Evolutionary conservation across 2,797 vertebrate genomes (phyloP), one percentile per base, ranked within the genome.

Genomic region (Coregonus ussuriensis): DNA sequence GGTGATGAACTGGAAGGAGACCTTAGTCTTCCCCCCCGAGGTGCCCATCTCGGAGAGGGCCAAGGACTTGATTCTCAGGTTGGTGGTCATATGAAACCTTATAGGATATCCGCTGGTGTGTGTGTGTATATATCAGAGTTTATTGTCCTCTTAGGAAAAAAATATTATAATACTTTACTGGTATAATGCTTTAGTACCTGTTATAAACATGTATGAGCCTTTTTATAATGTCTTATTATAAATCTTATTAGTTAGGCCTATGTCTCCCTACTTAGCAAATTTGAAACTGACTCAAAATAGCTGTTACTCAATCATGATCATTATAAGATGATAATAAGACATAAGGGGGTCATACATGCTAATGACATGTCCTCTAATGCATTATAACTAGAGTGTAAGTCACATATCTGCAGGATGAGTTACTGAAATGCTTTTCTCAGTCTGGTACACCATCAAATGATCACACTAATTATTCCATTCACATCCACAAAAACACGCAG

Each of bases 1-100:
- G 91, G 98, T 99, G 79, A 99, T 99, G 98, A 99, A 97, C 93
- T 99, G 98, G 98, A 97, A 97, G 90, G 98, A 99, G 91, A 99
- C 98, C 0, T 92, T 99, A 18, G 94, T 96, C 56, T 99, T 99
- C 92, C 98, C 98, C 21, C 98, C 97, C 11, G 98, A 99, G 89
- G 98, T 99, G 75, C 98, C 98, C 62, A 98, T 99, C 87, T 99
- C 98, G 4, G 98, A 99, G 88, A 96, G 96, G 90, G 94, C 98
- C 78, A 99, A 99, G 93, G 97, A 98, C 84, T 91, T 99, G 88
- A 99, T 99, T 92, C 90, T 97, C 86, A 96, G 94, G 98, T 99
- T 66, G 75, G 91, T 92, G 53, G 31, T 67, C 65, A 31, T 14
- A 25, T 35, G 31, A 35, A 35, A 15, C 65, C 31, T 14, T 35